A percentile compares a stretch with the other conserved stretches of the same genome.
These are phyloP conservation scores for Australoheros scitulus DNA, from an alignment of 2,113 vertebrate genomes.

Conservation along the genomic window DNA sequence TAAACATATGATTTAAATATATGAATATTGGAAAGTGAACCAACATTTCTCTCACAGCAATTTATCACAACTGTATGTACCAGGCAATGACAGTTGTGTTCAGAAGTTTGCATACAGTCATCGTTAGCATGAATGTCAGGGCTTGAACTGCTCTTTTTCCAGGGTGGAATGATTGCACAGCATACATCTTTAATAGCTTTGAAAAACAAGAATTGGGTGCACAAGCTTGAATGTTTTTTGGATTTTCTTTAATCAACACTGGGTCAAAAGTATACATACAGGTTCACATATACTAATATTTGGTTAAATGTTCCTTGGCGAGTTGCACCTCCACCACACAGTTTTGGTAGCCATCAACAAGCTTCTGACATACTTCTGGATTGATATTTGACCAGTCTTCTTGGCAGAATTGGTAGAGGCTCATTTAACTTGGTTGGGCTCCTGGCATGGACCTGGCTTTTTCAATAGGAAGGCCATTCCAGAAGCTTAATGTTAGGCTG, in stretches of 20 bases:
- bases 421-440: background rate
- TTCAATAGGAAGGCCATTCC: background rate
- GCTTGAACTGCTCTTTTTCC: background rate
- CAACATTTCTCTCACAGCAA: too few relatives aligned
- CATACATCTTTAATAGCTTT: constrained; percentile 3
- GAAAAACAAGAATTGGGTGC: background rate
- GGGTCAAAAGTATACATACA: background rate
- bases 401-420: background rate
- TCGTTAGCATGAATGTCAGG: background rate
- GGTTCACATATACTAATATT: too few relatives aligned
- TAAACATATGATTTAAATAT: too few relatives aligned
- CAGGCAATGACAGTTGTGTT: background rate
- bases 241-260: background rate
- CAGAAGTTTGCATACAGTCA: background rate
- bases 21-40: too few relatives aligned
- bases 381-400: background rate
- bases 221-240: background rate
- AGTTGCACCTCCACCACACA: too few relatives aligned
- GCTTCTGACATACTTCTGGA: background rate
- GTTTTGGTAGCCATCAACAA: background rate
- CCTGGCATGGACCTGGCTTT: accelerated
- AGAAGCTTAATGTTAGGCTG: background rate
- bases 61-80: too few relatives aligned
- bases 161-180: background rate
- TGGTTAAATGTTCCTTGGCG: background rate